Conservation (phyloP, 1,140 invertebrate species). For the Drosophila nasuta region DNA sequence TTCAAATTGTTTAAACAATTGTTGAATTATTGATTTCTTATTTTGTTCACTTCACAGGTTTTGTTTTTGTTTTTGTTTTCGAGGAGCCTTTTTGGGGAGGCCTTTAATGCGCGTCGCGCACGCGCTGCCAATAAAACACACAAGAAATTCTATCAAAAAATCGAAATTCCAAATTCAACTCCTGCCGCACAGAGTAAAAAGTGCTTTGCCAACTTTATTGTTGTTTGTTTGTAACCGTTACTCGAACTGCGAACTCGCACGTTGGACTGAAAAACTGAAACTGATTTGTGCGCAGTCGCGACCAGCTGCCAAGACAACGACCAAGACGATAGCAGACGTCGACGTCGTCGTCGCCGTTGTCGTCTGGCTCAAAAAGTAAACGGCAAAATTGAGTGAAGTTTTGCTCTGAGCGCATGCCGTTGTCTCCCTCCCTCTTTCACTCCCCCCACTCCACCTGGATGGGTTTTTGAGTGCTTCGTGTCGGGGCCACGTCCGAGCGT, state of each 20-base stretch:
- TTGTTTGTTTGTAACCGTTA: conserved; percentile 34
- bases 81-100: not conserved
- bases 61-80: conserved; percentile 1
- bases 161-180: conserved; percentile 21
- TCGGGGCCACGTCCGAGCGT: conserved; percentile 59
- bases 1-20: conserved; percentile 11
- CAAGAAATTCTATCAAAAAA: conserved; percentile 7
- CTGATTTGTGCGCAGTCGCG: conserved; percentile 72
- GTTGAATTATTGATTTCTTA: not conserved
- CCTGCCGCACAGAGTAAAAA: conserved; percentile 6
- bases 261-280: conserved; percentile 82
- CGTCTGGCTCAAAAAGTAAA: conserved; percentile 35
- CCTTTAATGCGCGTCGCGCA: conserved; percentile 3
- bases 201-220: conserved; percentile 2
- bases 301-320: conserved; percentile 67
- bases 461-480: conserved; percentile 37
- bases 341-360: too few relatives aligned
- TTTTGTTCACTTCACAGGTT: conserved; percentile 28
- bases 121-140: conserved; percentile 8
- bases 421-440: not conserved
- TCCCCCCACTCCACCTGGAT: not conserved
- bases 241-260: conserved; percentile 71
- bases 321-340: conserved; percentile 12
- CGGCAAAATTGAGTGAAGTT: conserved; percentile 53
- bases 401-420: conserved; percentile 31